These are phyloP conservation scores for Alethe castanea DNA, from an alignment of 2,113 vertebrate species.

Conservation along the genomic window DNA sequence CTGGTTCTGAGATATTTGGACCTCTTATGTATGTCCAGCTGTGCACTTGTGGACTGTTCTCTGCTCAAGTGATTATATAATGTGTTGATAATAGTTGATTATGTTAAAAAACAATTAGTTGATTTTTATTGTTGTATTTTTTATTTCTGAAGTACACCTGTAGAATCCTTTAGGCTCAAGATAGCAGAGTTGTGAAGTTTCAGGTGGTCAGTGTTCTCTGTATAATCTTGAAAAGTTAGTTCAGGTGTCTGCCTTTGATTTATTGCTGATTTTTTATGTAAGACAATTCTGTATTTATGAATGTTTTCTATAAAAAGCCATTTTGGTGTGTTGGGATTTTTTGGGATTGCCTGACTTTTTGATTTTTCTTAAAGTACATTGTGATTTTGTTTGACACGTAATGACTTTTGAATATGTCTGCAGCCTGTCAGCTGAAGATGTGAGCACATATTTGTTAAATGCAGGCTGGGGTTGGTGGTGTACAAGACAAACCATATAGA, in stretches of 20 bases:
- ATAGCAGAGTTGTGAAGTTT: background rate
- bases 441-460: background rate
- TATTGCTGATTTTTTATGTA: background rate
- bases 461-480: background rate
- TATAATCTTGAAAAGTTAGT: background rate
- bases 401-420: background rate
- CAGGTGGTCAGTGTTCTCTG: background rate
- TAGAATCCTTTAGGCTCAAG: background rate
- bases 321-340: background rate
- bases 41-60: background rate
- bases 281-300: background rate
- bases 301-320: background rate
- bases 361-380: background rate
- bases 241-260: background rate
- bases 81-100: background rate
- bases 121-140: background rate
- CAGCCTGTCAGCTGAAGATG: background rate
- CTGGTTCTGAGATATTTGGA: background rate
- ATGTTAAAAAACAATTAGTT: background rate
- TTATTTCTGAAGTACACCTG: background rate
- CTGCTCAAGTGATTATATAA: background rate
- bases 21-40: background rate
- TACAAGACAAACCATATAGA: background rate
- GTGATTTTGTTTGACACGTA: fast-evolving
- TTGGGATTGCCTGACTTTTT: background rate